Percentiles rank a stretch among this genome's conserved stretches.
These are phyloP conservation scores for Belonocnema kinseyi DNA, from an alignment of 1,140 invertebrate species.

Conservation along the genomic window DNA sequence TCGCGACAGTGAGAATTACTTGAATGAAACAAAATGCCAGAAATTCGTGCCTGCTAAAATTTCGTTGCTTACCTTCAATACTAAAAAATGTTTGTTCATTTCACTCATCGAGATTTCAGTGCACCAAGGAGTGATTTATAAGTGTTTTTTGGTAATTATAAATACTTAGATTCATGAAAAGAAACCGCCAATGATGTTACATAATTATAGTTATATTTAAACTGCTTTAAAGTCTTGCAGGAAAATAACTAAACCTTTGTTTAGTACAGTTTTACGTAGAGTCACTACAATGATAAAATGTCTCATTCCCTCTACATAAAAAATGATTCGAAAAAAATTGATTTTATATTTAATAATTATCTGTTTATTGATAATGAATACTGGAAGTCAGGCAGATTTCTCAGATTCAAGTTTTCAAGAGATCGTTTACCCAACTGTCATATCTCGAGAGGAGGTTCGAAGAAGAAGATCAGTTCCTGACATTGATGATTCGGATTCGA, in stretches of 20 bases:
- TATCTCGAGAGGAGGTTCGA: conserved; percentile 25
- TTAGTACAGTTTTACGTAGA: no score
- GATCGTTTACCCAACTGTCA: conserved; percentile 49
- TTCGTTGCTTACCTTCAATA: neutral
- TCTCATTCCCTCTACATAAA: neutral
- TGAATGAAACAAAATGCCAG: neutral
- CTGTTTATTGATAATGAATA: conserved; percentile 11
- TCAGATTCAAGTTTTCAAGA: conserved; percentile 38
- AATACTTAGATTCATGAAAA: no score
- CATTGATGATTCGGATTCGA: conserved; percentile 16
- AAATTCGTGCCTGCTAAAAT: neutral
- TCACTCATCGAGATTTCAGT: conserved; percentile 25
- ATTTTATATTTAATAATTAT: neutral
- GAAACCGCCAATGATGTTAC: no score
- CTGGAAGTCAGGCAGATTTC: conserved; percentile 1
- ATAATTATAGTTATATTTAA: no score
- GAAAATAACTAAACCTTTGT: no score
- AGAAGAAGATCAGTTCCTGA: conserved; percentile 40
- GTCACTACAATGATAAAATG: no score
- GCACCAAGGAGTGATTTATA: neutral
- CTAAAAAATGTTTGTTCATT: conserved; percentile 41
- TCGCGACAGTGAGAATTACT: conserved; percentile 32
- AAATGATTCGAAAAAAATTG: conserved; percentile 6
- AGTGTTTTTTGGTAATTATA: no score
- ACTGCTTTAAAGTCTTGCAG: no score